Base-by-base conservation (phyloP, 2,888 invertebrate genomes). In the Agonopterix subpropinquella region DNA sequence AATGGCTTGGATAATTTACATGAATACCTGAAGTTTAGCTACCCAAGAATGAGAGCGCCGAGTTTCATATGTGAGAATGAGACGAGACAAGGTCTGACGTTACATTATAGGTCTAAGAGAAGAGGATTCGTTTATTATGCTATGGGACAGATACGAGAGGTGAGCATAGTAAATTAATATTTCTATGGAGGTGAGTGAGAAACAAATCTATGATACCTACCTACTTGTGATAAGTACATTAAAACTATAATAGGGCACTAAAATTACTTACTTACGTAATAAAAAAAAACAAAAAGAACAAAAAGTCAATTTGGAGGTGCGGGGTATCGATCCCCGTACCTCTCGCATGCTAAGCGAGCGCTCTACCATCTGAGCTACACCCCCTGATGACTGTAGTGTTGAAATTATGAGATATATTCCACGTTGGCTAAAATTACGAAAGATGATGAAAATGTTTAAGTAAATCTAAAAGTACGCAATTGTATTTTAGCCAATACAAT, bases 11-110 rank as follows among this genome's bases (percentile, higher is more conserved):
- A 99, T 83, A 98, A 98, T 85, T 89, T 99, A 18, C 99, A 99
- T 77, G 98, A 98, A 77, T 99, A 99, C 77, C 90, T 99, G 44
- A 96, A 98, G 78, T 98, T 98, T 85, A 97, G 97, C 48, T 98
- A 98, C 74, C 98, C 98, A 0, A 91, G 87, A 54, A 93, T 93
- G 93, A 86, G 94, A 57, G 98, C 98, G 0, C 99, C 99, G 0
- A 97, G 97, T 48, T 99, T 99, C 77, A 98, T 98, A 63, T 98
- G 98, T 70, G 98, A 98, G 78, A 96, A 97, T 71, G 98, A 99
- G 78, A 96, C 96, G 0, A 91, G 95, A 49, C 94, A 95, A 68
- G 98, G 98, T 0, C 86, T 99, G 54, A 97, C 97, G 0, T 89
- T 99, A 51, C 98, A 98, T 82, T 98, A 98, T 79, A 90, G 97